Conservation (phyloP, 2,888 invertebrate genomes). For the Trissoscelio sp. region DNA sequence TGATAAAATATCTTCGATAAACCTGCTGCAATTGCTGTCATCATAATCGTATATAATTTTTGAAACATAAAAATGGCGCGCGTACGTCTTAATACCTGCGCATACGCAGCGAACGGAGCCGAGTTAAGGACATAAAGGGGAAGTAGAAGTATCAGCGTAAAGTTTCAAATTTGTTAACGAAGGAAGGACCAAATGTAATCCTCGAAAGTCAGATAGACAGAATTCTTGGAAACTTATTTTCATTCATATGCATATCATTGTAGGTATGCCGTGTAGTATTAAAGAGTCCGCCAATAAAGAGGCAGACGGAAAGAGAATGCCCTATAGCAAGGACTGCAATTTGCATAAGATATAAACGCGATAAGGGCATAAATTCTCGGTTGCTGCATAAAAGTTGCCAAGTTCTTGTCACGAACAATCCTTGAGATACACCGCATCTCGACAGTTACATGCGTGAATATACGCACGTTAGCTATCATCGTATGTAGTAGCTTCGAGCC, state of each 20-base stretch:
- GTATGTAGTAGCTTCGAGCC: slow-evolving; percentile 55
- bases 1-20: slow-evolving; percentile 20
- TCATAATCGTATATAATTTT: slow-evolving; percentile 30
- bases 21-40: slow-evolving; percentile 35
- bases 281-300: slow-evolving; percentile 71
- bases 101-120: not conserved
- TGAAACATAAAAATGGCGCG: slow-evolving; percentile 19
- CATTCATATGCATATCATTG: slow-evolving; percentile 74
- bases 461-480: slow-evolving; percentile 56
- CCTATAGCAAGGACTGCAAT: slow-evolving; percentile 73
- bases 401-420: slow-evolving; percentile 75
- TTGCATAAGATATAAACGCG: slow-evolving; percentile 78
- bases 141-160: slow-evolving; percentile 50
- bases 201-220: slow-evolving; percentile 61
- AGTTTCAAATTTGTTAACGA: slow-evolving; percentile 66
- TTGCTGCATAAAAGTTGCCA: slow-evolving; percentile 74
- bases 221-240: slow-evolving; percentile 71
- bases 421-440: slow-evolving; percentile 72
- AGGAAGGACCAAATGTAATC: slow-evolving; percentile 51
- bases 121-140: slow-evolving; percentile 11
- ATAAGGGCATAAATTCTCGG: slow-evolving; percentile 78
- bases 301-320: slow-evolving; percentile 70
- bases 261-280: slow-evolving; percentile 62
- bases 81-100: slow-evolving; percentile 33
- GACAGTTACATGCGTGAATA: slow-evolving; percentile 71